Evolutionary conservation across 2,888 invertebrate species (phyloP).

Genomic region (Phaonia tiefii): DNA sequence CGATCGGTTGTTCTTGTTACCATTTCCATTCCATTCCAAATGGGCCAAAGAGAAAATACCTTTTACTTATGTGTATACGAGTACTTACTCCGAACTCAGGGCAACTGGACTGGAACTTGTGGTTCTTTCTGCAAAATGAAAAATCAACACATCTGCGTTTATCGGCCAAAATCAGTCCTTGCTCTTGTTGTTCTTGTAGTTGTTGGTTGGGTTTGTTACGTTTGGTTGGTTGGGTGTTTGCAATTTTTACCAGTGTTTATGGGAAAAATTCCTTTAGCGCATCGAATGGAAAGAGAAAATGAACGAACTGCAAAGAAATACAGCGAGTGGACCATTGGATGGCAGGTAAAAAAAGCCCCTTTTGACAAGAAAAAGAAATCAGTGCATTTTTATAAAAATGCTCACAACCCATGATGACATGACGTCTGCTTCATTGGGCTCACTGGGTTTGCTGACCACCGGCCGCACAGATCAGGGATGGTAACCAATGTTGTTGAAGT

Average conservation of each 20-base stretch:
- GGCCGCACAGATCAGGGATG: not conserved
- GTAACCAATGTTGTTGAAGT: too few species aligned
- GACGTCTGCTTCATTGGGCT: constrained; percentile 50
- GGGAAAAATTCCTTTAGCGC: constrained; percentile 66
- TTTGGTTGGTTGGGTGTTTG: constrained; percentile 35
- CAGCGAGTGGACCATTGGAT: constrained; percentile 1
- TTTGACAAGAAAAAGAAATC: constrained; percentile 77
- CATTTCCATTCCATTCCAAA: not conserved
- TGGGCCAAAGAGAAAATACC: constrained; percentile 41
- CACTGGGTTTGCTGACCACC: not conserved
- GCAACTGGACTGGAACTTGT: constrained; percentile 33
- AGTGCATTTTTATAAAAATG: constrained; percentile 71
- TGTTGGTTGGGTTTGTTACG: constrained; percentile 15
- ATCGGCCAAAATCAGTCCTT: constrained; percentile 53
- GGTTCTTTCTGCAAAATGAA: constrained; percentile 40
- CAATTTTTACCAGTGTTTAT: constrained; percentile 58
- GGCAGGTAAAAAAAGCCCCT: constrained; percentile 46
- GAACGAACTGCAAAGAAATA: constrained; percentile 20
- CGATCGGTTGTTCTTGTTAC: constrained; percentile 30
- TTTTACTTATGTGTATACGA: not conserved
- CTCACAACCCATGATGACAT: constrained; percentile 48
- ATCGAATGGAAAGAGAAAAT: constrained; percentile 27
- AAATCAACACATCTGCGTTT: constrained; percentile 62
- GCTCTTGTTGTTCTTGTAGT: not conserved
- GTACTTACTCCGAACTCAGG: not conserved